Percentiles rank a stretch among this genome's conserved stretches.
These are phyloP conservation scores for Cataglyphis hispanica DNA, from an alignment of 1,140 invertebrate genomes.

Conservation along the genomic window DNA sequence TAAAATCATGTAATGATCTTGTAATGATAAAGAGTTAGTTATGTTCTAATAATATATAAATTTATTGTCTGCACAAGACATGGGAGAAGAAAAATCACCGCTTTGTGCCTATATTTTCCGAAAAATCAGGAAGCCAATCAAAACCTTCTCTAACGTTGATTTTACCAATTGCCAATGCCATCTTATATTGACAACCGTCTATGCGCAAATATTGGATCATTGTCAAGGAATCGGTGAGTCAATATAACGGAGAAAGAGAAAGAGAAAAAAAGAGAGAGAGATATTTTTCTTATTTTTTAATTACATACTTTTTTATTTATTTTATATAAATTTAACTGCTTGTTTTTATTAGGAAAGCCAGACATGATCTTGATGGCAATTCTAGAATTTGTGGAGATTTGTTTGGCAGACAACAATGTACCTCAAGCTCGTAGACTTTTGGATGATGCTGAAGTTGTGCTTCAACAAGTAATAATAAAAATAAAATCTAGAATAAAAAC, in stretches of 20 bases:
- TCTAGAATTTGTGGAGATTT: conserved; percentile 87
- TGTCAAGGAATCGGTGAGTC: conserved; percentile 87
- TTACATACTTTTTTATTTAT: conserved; percentile 57
- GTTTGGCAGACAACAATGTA: conserved; percentile 85
- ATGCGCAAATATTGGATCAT: conserved; percentile 88
- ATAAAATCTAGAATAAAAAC: conserved; percentile 27
- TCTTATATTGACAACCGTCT: conserved; percentile 86
- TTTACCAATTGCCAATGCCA: conserved; percentile 87
- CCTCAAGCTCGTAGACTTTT: conserved; percentile 87
- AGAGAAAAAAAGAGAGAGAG: too few relatives aligned
- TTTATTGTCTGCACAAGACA: neutral
- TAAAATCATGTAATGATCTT: neutral
- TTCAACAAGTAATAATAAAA: conserved; percentile 72
- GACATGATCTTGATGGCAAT: conserved; percentile 84
- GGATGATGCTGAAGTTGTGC: conserved; percentile 81
- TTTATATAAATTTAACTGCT: conserved; percentile 60
- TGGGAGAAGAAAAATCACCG: neutral
- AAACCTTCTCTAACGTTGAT: conserved; percentile 83
- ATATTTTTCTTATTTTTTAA: neutral
- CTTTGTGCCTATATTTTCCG: conserved; percentile 47
- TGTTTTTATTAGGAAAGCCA: conserved; percentile 74
- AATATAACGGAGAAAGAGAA: neutral
- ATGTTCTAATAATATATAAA: conserved; percentile 4
- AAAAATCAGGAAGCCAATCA: conserved; percentile 69
- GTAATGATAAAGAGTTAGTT: neutral